These are phyloP conservation scores for Epinotia ramella DNA, from an alignment of 2,888 invertebrate species.

Conservation along the genomic window DNA sequence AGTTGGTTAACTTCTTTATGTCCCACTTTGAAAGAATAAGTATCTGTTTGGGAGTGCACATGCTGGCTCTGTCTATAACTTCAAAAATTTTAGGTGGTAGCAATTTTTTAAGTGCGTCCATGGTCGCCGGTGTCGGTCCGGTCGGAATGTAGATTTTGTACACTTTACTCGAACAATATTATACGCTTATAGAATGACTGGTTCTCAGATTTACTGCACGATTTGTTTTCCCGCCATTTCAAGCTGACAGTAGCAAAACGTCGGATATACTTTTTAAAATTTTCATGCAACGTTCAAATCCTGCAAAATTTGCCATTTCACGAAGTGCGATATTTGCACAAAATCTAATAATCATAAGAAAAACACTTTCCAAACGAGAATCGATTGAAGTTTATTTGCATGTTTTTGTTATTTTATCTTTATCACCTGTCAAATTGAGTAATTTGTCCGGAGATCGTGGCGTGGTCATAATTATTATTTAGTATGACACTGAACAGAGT, in stretches of 20 bases:
- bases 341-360: constrained; percentile 1
- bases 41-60: constrained; percentile 69
- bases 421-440: constrained; percentile 12
- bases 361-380: constrained; percentile 27
- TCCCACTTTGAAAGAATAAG: constrained; percentile 68
- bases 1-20: constrained; percentile 70
- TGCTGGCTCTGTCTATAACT: constrained; percentile 65
- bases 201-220: no score
- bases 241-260: background rate
- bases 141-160: background rate
- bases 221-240: background rate
- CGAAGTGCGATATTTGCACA: background rate
- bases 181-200: background rate
- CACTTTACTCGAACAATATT: background rate
- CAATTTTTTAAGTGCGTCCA: constrained; percentile 45
- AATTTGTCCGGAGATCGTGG: background rate
- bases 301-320: constrained; percentile 9
- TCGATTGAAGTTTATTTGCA: constrained; percentile 17
- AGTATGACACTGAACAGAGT: constrained; percentile 50
- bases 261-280: background rate
- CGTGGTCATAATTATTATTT: background rate
- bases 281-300: background rate
- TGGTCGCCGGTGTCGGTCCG: background rate
- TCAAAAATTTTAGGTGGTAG: constrained; percentile 68
- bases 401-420: background rate